Base-by-base conservation (phyloP, 2,113 vertebrate genomes). In the Hiodon tergisus region DNA sequence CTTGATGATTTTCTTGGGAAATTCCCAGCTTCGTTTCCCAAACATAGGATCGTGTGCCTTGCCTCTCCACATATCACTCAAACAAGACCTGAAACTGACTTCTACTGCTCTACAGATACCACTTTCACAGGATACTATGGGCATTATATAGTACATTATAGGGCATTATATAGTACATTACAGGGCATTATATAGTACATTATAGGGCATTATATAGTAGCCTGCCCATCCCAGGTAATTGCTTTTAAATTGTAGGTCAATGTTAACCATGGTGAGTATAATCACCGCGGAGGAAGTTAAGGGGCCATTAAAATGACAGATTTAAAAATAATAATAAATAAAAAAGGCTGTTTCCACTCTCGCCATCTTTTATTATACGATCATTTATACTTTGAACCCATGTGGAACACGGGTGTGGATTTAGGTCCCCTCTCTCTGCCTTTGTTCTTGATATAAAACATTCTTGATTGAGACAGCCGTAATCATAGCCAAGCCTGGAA, bases 401-500 rank as follows among this genome's bases (percentile, higher is more conserved):
- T 60, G 5, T 9, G 55, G 53, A 70, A 67, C 67, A 57, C 61
- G 76, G 76, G 79, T 69, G 17, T 67, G 16, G 17, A 71, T 71
- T 70, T 61, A 60, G 60, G 55, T 57, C 47, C 17, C 76, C 52
- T 81, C 78, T 81, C 72, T 80, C 77, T 5, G 14, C 72, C 82
- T 81, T 76, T 80, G 74, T 80, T 82, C 73, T 73, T 78, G 71
- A 82, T 76, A 82, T 81, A 81, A 86, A 73, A 78, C 65, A 71
- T 82, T 80, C 76, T 79, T 79, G 66, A 80, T 63, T 13, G 8
- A 80, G 79, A 80, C 79, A 75, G 77, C 14, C 0, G 50, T 6
- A 50, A 72, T 31, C 71, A 69, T 4, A 74, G 77, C 77, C 79
- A 79, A 72, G 75, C 50, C 54, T 8, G 51, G 13, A n/a, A 77